These are phyloP conservation scores for Perithous albicinctus DNA, from an alignment of 2,888 invertebrate genomes.

Conservation along the genomic window DNA sequence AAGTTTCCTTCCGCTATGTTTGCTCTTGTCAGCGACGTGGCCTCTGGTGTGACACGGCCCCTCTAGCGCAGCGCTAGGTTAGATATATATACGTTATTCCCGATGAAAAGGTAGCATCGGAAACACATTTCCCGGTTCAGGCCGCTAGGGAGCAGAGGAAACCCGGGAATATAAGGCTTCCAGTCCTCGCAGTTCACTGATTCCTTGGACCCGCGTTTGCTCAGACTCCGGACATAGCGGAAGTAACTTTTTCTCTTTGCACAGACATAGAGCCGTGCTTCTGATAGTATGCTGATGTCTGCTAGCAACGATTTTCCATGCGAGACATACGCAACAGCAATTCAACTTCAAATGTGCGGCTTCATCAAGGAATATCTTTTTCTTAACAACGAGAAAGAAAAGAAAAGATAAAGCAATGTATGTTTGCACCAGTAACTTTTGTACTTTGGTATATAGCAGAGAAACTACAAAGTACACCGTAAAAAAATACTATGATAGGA, in stretches of 20 bases:
- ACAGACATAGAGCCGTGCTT: neutral
- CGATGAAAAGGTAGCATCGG: conserved; percentile 44
- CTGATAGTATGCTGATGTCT: neutral
- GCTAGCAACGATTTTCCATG: conserved; percentile 11
- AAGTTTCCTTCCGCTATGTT: neutral
- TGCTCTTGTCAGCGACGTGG: conserved; percentile 21
- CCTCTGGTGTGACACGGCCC: neutral
- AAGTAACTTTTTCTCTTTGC: conserved; percentile 16
- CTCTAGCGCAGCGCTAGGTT: neutral
- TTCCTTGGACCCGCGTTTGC: conserved; percentile 22
- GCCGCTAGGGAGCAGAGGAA: conserved; percentile 1
- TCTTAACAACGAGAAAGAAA: neutral
- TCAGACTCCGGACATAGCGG: conserved; percentile 22
- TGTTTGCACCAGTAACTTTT: neutral
- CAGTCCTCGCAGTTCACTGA: conserved; percentile 47
- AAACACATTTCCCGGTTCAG: conserved; percentile 25
- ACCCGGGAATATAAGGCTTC: conserved; percentile 15
- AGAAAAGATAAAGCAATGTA: neutral
- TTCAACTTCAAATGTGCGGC: neutral
- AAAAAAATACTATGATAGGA: neutral
- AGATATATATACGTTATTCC: conserved; percentile 10
- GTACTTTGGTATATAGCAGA: neutral
- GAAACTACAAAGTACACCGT: neutral
- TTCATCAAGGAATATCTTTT: neutral
- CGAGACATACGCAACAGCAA: conserved; percentile 21